Evolutionary conservation across 2,797 vertebrate genomes (phyloP).

Genomic region (Limosa lapponica): DNA sequence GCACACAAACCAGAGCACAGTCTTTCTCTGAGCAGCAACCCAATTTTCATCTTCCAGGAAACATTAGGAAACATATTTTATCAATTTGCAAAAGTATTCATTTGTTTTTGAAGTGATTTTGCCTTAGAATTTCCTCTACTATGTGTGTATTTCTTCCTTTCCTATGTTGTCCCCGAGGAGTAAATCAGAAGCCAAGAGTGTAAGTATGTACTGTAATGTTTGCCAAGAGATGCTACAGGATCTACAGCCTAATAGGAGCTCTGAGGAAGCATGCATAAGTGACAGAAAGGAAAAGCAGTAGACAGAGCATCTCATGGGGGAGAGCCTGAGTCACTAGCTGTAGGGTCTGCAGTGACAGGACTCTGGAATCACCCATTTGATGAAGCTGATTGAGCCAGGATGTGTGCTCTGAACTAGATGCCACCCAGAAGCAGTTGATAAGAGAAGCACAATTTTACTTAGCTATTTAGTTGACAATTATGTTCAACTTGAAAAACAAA

Average conservation of each 20-base stretch:
- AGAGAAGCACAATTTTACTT: not conserved
- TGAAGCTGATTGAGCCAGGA: not conserved
- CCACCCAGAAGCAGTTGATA: not conserved
- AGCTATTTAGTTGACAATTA: not conserved
- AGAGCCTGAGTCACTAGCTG: not conserved
- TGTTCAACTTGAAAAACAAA: not conserved
- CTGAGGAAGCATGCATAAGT: not conserved
- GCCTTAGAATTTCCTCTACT: not conserved
- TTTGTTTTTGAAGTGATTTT: not conserved
- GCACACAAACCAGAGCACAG: not conserved
- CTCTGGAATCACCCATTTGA: not conserved
- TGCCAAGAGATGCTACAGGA: not conserved
- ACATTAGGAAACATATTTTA: not conserved
- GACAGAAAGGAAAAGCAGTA: not conserved
- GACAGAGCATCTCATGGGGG: not conserved
- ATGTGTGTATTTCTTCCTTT: not conserved
- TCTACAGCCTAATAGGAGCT: not conserved
- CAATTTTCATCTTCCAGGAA: not conserved
- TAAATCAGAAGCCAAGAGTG: not conserved
- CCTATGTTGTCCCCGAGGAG: not conserved
- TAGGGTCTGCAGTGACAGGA: not conserved
- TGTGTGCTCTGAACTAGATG: not conserved
- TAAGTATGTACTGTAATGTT: not conserved
- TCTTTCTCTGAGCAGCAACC: not conserved
- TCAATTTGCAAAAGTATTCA: not conserved